phyloP scores from a whole-genome alignment of 2,888 invertebrate species.

The Poecilus cupreus region DNA sequence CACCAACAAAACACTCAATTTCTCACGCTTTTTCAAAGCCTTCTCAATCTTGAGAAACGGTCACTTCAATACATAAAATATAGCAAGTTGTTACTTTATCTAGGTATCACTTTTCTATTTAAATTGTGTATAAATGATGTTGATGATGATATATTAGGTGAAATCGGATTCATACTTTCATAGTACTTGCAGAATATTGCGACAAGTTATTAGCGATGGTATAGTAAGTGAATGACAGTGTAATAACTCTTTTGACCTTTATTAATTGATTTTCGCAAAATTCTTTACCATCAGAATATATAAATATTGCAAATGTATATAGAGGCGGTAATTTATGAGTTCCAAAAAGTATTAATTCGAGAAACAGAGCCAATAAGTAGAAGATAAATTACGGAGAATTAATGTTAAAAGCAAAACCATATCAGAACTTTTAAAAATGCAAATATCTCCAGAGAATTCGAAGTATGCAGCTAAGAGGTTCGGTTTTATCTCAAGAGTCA shows the following conservation, averaged over 20 bases:
- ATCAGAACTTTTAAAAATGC: background rate
- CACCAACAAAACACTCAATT: background rate
- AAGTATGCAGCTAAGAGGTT: constrained; percentile 17
- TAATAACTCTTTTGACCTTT: constrained; percentile 34
- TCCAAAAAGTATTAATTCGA: background rate
- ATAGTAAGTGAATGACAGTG: constrained; percentile 49
- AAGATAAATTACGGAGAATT: background rate
- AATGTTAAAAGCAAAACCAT: constrained; percentile 16
- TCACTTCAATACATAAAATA: background rate
- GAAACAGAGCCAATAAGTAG: background rate
- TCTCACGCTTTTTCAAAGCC: background rate
- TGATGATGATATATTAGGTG: constrained; percentile 47
- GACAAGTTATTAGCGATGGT: constrained; percentile 48
- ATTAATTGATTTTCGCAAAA: no score
- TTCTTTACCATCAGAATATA: no score
- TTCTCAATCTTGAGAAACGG: background rate
- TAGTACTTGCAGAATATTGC: constrained; percentile 25
- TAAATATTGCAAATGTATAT: no score
- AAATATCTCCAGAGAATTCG: background rate
- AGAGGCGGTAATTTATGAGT: background rate
- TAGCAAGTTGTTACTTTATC: background rate
- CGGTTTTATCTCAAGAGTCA: background rate
- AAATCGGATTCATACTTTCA: constrained; percentile 45
- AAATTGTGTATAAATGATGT: background rate
- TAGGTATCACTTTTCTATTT: background rate